A percentile compares a stretch with the other conserved stretches of the same genome.
phyloP scores from a whole-genome alignment of 1,140 invertebrate species.

The Tetragonula clypearis region DNA sequence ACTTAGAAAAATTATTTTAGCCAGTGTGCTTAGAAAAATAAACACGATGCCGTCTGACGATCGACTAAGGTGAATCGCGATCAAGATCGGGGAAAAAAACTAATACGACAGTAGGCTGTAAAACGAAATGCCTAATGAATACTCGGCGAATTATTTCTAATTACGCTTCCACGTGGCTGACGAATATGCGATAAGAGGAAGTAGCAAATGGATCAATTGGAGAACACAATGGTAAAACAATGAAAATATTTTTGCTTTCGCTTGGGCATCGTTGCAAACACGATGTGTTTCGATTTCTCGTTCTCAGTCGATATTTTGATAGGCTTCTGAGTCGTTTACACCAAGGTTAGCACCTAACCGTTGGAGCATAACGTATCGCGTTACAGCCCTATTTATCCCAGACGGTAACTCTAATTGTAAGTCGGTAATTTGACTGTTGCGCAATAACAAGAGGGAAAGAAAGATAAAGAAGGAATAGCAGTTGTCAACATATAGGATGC shows the following conservation, averaged over 20 bases:
- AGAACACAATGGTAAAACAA: background rate
- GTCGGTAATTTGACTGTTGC: no score
- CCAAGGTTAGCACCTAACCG: constrained; percentile 30
- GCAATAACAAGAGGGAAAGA: no score
- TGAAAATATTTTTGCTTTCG: background rate
- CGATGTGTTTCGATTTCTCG: background rate
- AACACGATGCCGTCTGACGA: background rate
- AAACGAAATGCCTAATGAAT: background rate
- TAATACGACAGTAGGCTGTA: no score
- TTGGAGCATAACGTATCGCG: background rate
- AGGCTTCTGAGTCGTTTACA: constrained; percentile 40
- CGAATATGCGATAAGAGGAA: background rate
- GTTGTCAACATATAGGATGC: no score
- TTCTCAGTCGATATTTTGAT: constrained; percentile 6
- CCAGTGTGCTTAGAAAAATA: background rate
- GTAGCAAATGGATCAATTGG: background rate
- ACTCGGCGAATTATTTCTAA: background rate
- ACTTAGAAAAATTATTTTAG: background rate
- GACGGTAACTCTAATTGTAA: no score
- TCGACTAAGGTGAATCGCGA: background rate
- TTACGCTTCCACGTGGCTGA: background rate
- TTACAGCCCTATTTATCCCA: constrained; percentile 2
- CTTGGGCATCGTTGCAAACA: background rate
- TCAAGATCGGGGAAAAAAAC: background rate
- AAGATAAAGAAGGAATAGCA: no score